Percentiles rank a stretch among this genome's conserved stretches.
These are phyloP conservation scores for Plectropomus leopardus DNA, from an alignment of 2,113 vertebrate species.

Conservation along the genomic window DNA sequence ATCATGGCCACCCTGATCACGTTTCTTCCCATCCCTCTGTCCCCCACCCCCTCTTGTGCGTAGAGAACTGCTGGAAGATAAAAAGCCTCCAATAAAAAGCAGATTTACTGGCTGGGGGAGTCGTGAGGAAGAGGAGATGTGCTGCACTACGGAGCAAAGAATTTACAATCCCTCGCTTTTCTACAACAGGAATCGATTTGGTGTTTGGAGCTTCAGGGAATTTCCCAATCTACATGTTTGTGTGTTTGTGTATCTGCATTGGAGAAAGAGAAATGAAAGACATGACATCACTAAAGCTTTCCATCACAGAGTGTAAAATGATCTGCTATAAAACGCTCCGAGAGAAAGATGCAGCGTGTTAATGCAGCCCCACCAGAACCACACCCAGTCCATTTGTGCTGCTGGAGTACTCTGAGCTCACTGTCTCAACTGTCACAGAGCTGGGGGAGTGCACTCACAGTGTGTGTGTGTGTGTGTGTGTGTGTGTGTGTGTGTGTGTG, in stretches of 20 bases:
- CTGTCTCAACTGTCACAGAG: slow-evolving; percentile 49
- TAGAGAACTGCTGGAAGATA: slow-evolving; percentile 39
- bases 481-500: not conserved
- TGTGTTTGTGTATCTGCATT: not conserved
- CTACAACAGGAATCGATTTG: slow-evolving; percentile 31
- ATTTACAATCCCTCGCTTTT: slow-evolving; percentile 56
- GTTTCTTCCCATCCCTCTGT: slow-evolving; percentile 20
- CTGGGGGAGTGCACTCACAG: slow-evolving; percentile 23
- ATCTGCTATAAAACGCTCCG: slow-evolving; percentile 57
- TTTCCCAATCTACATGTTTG: slow-evolving; percentile 29
- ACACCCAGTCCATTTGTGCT: slow-evolving; percentile 64
- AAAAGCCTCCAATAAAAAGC: slow-evolving; percentile 66
- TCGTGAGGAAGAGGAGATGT: slow-evolving; percentile 18
- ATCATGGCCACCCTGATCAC: slow-evolving; percentile 34
- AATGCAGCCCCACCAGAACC: slow-evolving; percentile 61
- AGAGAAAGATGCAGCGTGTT: slow-evolving; percentile 55
- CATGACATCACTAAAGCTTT: slow-evolving; percentile 21
- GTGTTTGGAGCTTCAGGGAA: slow-evolving; percentile 14
- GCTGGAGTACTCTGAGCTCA: slow-evolving; percentile 16
- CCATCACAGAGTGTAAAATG: slow-evolving; percentile 56
- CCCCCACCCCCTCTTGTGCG: slow-evolving; percentile 14
- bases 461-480: not conserved
- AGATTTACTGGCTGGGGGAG: slow-evolving; percentile 60
- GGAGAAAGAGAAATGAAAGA: slow-evolving; percentile 6
- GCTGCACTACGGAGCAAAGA: slow-evolving; percentile 18